Conservation (phyloP, 2,797 vertebrate species). For the Fistularia commersonii region DNA sequence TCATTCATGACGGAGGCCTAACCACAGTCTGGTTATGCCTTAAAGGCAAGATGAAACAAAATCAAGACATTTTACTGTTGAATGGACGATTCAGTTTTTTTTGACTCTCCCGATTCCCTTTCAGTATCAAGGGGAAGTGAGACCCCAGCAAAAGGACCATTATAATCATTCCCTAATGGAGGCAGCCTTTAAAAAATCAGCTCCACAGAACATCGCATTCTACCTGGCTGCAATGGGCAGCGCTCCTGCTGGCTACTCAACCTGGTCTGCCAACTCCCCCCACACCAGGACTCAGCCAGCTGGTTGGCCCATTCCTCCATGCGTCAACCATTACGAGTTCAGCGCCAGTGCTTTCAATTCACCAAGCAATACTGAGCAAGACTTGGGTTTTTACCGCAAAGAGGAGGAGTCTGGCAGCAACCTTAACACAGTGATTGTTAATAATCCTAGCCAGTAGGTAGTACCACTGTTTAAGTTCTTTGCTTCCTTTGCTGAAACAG, state of each 20-base stretch:
- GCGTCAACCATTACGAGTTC: slow-evolving; percentile 55
- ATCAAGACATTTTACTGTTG: background rate
- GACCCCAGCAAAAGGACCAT: slow-evolving; percentile 43
- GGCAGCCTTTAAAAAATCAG: slow-evolving; percentile 36
- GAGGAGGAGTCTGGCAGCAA: slow-evolving; percentile 6
- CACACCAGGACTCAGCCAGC: slow-evolving; percentile 35
- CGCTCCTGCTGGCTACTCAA: slow-evolving; percentile 35
- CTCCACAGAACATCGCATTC: slow-evolving; percentile 55
- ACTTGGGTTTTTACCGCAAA: slow-evolving; percentile 25
- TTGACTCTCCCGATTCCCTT: slow-evolving; percentile 1
- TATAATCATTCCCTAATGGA: slow-evolving; percentile 63
- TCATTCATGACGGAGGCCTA: slow-evolving; percentile 54
- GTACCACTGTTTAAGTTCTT: background rate
- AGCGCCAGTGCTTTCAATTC: slow-evolving; percentile 38
- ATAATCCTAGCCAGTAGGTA: slow-evolving; percentile 34
- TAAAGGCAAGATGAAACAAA: slow-evolving; percentile 66
- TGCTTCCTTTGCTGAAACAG: slow-evolving; percentile 7
- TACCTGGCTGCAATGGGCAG: slow-evolving; percentile 49
- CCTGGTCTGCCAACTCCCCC: slow-evolving; percentile 31
- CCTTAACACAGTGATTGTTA: slow-evolving; percentile 13
- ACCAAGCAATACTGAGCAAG: background rate
- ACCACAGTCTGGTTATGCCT: slow-evolving; percentile 45
- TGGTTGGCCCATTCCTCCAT: slow-evolving; percentile 53
- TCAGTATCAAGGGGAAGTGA: slow-evolving; percentile 58
- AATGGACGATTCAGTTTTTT: background rate